phyloP scores from a whole-genome alignment of 2,113 vertebrate genomes.

The Meleagris gallopavo region DNA sequence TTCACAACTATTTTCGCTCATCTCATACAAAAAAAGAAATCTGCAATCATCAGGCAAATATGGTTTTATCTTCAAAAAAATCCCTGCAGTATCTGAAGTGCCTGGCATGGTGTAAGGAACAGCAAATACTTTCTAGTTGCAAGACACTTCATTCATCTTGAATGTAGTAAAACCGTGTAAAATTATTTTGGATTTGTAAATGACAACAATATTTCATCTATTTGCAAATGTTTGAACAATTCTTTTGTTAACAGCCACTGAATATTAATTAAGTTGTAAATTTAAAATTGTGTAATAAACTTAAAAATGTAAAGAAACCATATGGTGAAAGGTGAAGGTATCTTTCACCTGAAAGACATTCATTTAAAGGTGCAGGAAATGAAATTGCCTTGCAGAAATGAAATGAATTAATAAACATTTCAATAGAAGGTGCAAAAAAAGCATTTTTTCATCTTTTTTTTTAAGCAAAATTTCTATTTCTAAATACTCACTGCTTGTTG shows the following conservation, averaged over 20 bases:
- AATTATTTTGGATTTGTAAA: neutral
- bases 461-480: neutral
- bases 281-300: slow-evolving; percentile 34
- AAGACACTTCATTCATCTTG: neutral
- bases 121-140: neutral
- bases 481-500: neutral
- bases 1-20: neutral
- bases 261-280: slow-evolving; percentile 17
- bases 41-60: neutral
- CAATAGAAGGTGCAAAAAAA: neutral
- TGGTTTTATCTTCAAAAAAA: neutral
- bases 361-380: neutral
- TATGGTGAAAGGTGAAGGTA: neutral
- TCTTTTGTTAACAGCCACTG: slow-evolving; percentile 3
- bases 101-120: neutral
- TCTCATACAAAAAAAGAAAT: neutral
- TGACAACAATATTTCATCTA: neutral
- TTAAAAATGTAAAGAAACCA: slow-evolving; percentile 20
- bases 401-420: slow-evolving; percentile 25
- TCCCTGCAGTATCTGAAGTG: neutral
- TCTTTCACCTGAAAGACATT: neutral
- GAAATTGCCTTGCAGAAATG: neutral
- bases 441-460: neutral
- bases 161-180: neutral
- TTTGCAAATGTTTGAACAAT: slow-evolving; percentile 46